Evolutionary conservation across 1,140 invertebrate species (phyloP), one percentile per base, ranked within the genome.

Genomic region (Neuroterus valhalla): DNA sequence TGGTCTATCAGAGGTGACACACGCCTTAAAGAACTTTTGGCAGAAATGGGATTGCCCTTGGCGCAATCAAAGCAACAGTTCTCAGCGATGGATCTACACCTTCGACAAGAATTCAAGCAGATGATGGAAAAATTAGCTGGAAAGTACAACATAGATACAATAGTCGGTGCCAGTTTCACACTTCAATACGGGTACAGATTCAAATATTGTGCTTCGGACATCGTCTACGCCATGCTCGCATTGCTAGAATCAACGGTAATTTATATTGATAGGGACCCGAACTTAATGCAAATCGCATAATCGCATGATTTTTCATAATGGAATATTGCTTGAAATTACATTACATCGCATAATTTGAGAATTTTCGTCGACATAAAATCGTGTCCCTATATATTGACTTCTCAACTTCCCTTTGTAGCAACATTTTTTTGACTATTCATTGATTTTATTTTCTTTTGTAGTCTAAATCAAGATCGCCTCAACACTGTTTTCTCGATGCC

Each of bases 1-100:
- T 98, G 97, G 95, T 95, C 96, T 0, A 85, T 95, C 8, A 94
- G 94, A 74, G 98, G 97, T 3, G 94, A 96, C 82, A 95, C 95
- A 83, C 92, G 93, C 75, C 89, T 99, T n/a, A 92, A 94, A 69
- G 95, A 97, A 86, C 92, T 99, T 76, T 89, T 99, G 2, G 97
- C 96, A 4, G 97, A 98, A 87, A 96, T 98, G 93, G 98, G 97
- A 3, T 91, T 99, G 78, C 97, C 98, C 2, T 84, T 99, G 62
- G 92, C 91, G 66, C 96, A 99, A 87, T 96, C 96, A 62, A 93
- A 93, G 12, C 97, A 99, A 86, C 93, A 94, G 66, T 99, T 94
- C 89, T 87, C 91, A 19, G 92, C 96, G 10, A 99, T 99, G 97
- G 97, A 98, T 89, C 90, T 98, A 66, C 92, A 92, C 45, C 89